These are phyloP conservation scores for Catharus minimus DNA, from an alignment of 2,113 vertebrate genomes.

Conservation along the genomic window DNA sequence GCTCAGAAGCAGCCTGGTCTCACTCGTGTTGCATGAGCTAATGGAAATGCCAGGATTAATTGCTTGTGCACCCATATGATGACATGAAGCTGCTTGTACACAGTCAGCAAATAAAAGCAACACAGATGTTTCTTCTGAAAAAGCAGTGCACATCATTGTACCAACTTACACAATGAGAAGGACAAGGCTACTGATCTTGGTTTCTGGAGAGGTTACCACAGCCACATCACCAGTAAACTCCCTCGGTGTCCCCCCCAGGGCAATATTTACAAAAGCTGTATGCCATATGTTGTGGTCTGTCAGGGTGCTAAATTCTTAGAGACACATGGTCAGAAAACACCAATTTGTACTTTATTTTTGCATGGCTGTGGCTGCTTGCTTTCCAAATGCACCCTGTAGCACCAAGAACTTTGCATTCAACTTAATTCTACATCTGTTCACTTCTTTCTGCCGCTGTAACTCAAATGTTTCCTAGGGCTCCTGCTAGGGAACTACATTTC, in stretches of 20 bases:
- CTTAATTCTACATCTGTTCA: slow-evolving; percentile 37
- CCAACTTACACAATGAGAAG: not conserved
- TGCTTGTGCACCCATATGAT: not conserved
- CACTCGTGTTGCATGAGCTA: not conserved
- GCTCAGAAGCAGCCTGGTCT: not conserved
- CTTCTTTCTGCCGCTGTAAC: not conserved
- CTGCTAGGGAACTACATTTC: not conserved
- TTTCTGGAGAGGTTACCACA: not conserved
- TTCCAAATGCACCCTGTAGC: too few relatives aligned
- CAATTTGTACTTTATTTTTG: too few relatives aligned
- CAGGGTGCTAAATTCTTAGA: too few relatives aligned
- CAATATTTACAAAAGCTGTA: not conserved
- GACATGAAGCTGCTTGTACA: not conserved
- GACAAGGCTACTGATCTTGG: not conserved
- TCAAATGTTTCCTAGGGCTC: slow-evolving; percentile 24
- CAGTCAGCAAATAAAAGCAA: not conserved
- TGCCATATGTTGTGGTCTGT: not conserved
- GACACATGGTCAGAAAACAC: too few relatives aligned
- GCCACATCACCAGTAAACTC: not conserved
- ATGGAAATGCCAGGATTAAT: slow-evolving; percentile 26
- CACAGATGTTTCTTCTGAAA: not conserved
- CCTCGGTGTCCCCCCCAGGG: not conserved
- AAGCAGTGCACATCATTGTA: not conserved
- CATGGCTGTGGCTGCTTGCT: too few relatives aligned
- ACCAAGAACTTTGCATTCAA: not conserved